Base-by-base conservation (phyloP, 2,888 invertebrate genomes). In the Leptura quadrifasciata region DNA sequence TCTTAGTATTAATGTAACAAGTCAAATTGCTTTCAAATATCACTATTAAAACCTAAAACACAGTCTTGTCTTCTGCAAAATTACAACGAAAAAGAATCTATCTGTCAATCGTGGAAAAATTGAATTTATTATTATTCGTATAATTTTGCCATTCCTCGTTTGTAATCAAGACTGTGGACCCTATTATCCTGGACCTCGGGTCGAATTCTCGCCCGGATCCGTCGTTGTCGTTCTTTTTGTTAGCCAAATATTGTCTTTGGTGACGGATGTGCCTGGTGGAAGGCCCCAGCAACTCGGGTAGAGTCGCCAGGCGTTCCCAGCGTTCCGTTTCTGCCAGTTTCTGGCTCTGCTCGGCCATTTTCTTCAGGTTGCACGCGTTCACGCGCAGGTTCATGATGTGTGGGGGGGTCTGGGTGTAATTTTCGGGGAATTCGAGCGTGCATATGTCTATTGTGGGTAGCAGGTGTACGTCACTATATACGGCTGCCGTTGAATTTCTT, bases 381-480 rank as follows among this genome's bases (percentile, higher is more conserved):
- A 83, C 82, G 15, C 85, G 83, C 54, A 84, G 78, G 63, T 77
- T 77, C 64, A 73, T 57, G 65, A 76, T 76, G 68, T 82, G n/a
- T n/a, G n/a, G 80, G 1, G 80, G 72, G 15, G 79, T 72, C 17
- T 74, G 78, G 17, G 81, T 81, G 70, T 79, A 80, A 74, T 86
- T 87, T 20, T 87, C 87, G 5, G 89, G 88, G 64, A 88, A 85
- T 80, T 89, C 89, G 39, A 89, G 78, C 5, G 89, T 89, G 80
- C 89, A 89, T 20, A 90, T 84, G 82, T 90, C 90, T 84, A 90
- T 86, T 79, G 88, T 88, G 75, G 90, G 90, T 82, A 88, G 86
- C 88, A 87, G 80, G 79, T 83, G 82, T 83, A 83, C 72, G 80
- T 84, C 84, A 84, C 85, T 83, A 87, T 85, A 76, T 80, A 86